phyloP scores from a whole-genome alignment of 2,113 vertebrate genomes.

The Vireo altiloquus region DNA sequence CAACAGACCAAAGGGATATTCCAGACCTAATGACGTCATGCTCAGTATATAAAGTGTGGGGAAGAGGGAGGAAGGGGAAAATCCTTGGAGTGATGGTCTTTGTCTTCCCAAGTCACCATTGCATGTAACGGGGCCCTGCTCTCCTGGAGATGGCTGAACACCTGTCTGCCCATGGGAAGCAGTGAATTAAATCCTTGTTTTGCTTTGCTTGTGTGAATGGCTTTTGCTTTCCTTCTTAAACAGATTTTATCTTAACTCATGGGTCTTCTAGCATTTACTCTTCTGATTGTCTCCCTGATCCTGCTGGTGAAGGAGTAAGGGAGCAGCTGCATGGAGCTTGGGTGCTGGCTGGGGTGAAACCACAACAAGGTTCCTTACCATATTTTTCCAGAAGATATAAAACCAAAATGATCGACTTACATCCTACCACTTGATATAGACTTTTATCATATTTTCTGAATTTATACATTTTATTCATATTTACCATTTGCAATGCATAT shows the following conservation, averaged over 20 bases:
- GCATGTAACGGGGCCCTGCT: fast-evolving
- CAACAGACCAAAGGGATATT: neutral
- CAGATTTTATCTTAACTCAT: neutral
- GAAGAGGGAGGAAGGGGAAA: neutral
- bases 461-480: neutral
- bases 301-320: neutral
- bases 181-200: neutral
- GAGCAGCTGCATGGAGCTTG: fast-evolving
- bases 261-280: neutral
- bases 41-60: neutral
- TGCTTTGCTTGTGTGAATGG: neutral
- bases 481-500: neutral
- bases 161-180: neutral
- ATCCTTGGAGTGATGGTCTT: neutral
- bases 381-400: neutral
- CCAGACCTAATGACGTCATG: no score
- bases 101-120: neutral
- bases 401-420: neutral
- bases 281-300: neutral
- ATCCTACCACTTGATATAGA: neutral
- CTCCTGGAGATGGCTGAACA: neutral
- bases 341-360: neutral
- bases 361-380: neutral
- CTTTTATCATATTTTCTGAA: neutral
- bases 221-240: neutral